These are phyloP conservation scores for Brachypodius melanocephalos DNA, from an alignment of 2,113 vertebrate genomes.

Conservation along the genomic window DNA sequence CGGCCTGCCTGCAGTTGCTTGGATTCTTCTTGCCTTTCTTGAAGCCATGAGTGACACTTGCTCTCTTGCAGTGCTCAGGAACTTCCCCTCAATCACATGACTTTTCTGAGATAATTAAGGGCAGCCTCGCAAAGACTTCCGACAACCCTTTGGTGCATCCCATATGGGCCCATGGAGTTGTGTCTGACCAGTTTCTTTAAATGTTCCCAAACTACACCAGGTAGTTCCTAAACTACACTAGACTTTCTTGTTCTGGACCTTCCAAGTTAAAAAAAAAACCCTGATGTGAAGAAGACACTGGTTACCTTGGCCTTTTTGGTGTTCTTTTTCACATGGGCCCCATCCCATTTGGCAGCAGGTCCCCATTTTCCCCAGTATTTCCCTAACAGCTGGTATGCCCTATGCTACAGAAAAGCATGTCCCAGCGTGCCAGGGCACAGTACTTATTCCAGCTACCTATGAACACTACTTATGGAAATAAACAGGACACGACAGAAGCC, in stretches of 20 bases:
- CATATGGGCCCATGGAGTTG: not conserved
- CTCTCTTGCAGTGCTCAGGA: not conserved
- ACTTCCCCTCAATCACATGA: fast-evolving
- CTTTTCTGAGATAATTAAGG: not conserved
- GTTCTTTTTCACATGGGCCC: not conserved
- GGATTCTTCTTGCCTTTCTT: not conserved
- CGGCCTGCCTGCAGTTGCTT: not conserved
- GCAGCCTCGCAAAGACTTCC: fast-evolving
- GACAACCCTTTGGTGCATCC: not conserved
- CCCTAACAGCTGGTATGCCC: not conserved
- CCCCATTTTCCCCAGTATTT: not conserved
- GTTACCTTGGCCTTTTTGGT: not conserved
- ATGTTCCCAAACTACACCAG: not conserved
- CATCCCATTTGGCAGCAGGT: not conserved
- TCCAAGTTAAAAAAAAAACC: not conserved
- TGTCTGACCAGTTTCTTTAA: not conserved
- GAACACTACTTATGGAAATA: not conserved
- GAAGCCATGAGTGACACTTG: not conserved
- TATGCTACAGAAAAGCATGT: not conserved
- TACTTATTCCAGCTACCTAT: not conserved
- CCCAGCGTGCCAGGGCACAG: fast-evolving
- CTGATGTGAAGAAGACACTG: not conserved
- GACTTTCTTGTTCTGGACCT: not conserved
- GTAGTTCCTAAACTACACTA: not conserved
- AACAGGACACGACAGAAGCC: not conserved